Evolutionary conservation across 2,888 invertebrate genomes (phyloP), one percentile per base, ranked within the genome.

Genomic region (Acleris sparsana): DNA sequence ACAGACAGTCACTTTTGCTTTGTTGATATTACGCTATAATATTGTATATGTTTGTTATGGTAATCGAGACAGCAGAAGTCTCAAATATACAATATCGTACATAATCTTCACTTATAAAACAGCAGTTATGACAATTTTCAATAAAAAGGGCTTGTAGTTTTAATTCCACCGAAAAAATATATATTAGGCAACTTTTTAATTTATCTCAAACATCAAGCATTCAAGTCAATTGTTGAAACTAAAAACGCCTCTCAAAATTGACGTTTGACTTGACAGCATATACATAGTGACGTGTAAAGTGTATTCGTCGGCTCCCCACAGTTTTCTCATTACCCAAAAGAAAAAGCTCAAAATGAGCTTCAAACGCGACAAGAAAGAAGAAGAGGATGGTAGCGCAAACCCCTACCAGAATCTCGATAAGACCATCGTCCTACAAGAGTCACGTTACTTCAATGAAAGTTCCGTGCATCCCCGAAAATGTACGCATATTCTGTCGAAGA

Each of bases 401-500:
- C 97, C 97, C 22, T 99, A 97, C 86, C 96, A 96, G 81, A 97
- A 97, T 80, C 92, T 99, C 80, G 99, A 99, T 80, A 99, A 99
- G 88, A 99, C 99, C 0, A 96, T 97, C 4, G 98, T 99, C 44
- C 93, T 99, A 25, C 99, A 99, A 91, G 99, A 99, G 94, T 97
- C 99, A 0, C 94, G 99, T 53, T 97, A 97, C 62, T 99, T 99
- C 87, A 99, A 99, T 85, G 99, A 99, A 77, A 98, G 99, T 0
- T 98, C 99, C 2, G 97, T 99, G 2, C 99, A 99, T 90, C 97
- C 98, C 5, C 94, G 97, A 87, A 99, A 98, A 97, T 99, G 99
- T 89, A 96, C 97, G 44, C 96, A 97, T 76, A 99, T 99, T 82
- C 93, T 99, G 73, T 98, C 99, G 69, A 99, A 99, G 93, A 96